Evolutionary conservation across 2,888 invertebrate genomes (phyloP).

Genomic region (Sylvicola fuscatus): DNA sequence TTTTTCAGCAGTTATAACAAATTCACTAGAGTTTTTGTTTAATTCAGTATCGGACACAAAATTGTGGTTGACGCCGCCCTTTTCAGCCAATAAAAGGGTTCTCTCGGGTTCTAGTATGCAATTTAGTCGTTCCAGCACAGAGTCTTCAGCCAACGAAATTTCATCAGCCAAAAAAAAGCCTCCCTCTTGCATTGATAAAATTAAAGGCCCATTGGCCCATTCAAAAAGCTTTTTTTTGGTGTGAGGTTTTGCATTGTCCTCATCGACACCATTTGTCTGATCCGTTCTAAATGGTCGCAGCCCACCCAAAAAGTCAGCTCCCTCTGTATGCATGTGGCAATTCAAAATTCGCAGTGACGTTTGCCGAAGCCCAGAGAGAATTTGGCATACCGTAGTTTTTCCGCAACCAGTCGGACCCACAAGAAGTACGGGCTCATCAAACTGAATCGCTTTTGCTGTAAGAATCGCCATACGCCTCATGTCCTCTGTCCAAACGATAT

Average conservation of each 20-base stretch:
- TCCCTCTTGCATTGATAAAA: slow-evolving; percentile 76
- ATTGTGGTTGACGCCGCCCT: slow-evolving; percentile 42
- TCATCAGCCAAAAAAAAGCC: slow-evolving; percentile 89
- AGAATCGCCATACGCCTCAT: slow-evolving; percentile 65
- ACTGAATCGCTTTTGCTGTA: slow-evolving; percentile 66
- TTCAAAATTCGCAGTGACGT: slow-evolving; percentile 64
- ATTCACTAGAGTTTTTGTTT: slow-evolving; percentile 22
- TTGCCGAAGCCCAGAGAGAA: slow-evolving; percentile 48
- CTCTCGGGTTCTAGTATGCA: slow-evolving; percentile 88
- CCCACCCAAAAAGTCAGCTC: slow-evolving; percentile 92
- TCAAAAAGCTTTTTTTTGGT: slow-evolving; percentile 53
- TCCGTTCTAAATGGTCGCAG: slow-evolving; percentile 60
- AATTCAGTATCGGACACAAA: slow-evolving; percentile 18
- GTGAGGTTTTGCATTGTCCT: slow-evolving; percentile 12
- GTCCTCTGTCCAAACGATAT: slow-evolving; percentile 88
- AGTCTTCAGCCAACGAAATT: slow-evolving; percentile 96
- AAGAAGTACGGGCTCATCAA: slow-evolving; percentile 82
- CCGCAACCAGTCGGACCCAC: slow-evolving; percentile 98
- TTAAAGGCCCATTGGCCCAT: slow-evolving; percentile 94
- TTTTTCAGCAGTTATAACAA: slow-evolving; percentile 42
- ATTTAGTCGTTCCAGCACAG: slow-evolving; percentile 91
- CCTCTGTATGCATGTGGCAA: slow-evolving; percentile 98
- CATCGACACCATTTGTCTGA: slow-evolving; percentile 26
- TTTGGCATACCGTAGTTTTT: slow-evolving; percentile 89
- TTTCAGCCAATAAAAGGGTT: slow-evolving; percentile 76